phyloP scores from a whole-genome alignment of 1,140 invertebrate species.

The Apis florea region DNA sequence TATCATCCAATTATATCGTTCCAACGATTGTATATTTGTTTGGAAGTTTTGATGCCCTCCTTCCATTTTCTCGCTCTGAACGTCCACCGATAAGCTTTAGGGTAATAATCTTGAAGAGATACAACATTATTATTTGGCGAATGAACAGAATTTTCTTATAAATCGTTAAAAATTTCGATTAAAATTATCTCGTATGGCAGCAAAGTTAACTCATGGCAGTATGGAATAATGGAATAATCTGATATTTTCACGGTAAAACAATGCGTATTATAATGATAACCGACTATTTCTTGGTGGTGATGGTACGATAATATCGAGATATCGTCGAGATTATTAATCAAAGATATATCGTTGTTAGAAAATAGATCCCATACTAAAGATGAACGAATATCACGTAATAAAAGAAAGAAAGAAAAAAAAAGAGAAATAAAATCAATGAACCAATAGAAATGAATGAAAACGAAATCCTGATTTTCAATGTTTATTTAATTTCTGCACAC shows the following conservation, averaged over 20 bases:
- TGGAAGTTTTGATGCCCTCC: not conserved
- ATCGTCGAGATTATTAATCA: no score
- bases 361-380: not conserved
- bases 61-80: not conserved
- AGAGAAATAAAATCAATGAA: not conserved
- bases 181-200: not conserved
- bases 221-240: not conserved
- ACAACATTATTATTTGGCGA: not conserved
- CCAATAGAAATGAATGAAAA: slow-evolving; percentile 23
- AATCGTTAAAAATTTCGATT: not conserved
- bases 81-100: slow-evolving; percentile 23
- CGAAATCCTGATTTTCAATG: slow-evolving; percentile 36
- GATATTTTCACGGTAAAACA: not conserved
- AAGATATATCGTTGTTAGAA: not conserved
- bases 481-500: slow-evolving; percentile 39
- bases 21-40: not conserved
- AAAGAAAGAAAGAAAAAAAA: not conserved
- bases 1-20: not conserved
- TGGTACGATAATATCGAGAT: no score
- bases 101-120: no score
- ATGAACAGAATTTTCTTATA: not conserved
- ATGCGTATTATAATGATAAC: not conserved
- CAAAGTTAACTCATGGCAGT: not conserved
- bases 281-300: no score
- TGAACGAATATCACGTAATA: not conserved